Percentiles rank a stretch among this genome's conserved stretches.
Evolutionary conservation across 1,140 invertebrate genomes (phyloP).

Genomic region (Colletes gigas): DNA sequence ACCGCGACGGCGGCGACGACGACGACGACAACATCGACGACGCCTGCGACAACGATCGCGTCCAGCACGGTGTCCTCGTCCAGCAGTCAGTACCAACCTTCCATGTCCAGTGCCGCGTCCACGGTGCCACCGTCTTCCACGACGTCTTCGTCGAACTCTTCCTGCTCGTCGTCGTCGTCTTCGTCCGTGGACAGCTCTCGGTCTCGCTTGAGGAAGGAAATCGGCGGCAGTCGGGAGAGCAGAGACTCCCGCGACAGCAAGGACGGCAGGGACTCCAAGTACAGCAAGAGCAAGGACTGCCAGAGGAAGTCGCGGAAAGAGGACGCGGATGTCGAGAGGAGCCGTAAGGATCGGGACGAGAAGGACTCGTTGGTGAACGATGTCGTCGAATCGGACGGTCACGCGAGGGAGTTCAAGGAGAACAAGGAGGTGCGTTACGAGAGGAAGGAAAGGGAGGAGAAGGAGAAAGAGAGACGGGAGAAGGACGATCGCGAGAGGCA

Average conservation of each 20-base stretch:
- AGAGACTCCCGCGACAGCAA: slow-evolving; percentile 66
- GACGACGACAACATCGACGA: slow-evolving; percentile 49
- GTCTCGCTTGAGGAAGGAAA: slow-evolving; percentile 55
- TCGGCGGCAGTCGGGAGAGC: slow-evolving; percentile 45
- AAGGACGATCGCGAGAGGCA: slow-evolving; percentile 70
- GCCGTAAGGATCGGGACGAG: slow-evolving; percentile 73
- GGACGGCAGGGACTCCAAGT: slow-evolving; percentile 71
- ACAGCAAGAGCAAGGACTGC: slow-evolving; percentile 71
- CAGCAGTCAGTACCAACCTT: slow-evolving; percentile 41
- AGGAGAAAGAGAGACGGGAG: slow-evolving; percentile 73
- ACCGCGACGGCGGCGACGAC: slow-evolving; percentile 43
- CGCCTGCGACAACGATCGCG: slow-evolving; percentile 46
- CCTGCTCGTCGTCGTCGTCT: slow-evolving; percentile 55
- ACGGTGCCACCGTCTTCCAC: slow-evolving; percentile 57
- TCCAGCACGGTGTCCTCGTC: slow-evolving; percentile 41
- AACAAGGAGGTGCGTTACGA: slow-evolving; percentile 67
- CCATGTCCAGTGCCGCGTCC: slow-evolving; percentile 24
- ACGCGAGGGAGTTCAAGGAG: slow-evolving; percentile 63
- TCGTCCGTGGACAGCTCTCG: slow-evolving; percentile 57
- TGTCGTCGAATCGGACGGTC: slow-evolving; percentile 52
- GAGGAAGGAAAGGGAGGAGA: slow-evolving; percentile 76
- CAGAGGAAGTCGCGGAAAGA: slow-evolving; percentile 71
- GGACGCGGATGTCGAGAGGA: slow-evolving; percentile 60
- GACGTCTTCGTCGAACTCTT: slow-evolving; percentile 51
- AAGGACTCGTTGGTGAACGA: slow-evolving; percentile 50